Base-by-base conservation (phyloP, 2,797 vertebrate species). In the Corythornis leucogaster region DNA sequence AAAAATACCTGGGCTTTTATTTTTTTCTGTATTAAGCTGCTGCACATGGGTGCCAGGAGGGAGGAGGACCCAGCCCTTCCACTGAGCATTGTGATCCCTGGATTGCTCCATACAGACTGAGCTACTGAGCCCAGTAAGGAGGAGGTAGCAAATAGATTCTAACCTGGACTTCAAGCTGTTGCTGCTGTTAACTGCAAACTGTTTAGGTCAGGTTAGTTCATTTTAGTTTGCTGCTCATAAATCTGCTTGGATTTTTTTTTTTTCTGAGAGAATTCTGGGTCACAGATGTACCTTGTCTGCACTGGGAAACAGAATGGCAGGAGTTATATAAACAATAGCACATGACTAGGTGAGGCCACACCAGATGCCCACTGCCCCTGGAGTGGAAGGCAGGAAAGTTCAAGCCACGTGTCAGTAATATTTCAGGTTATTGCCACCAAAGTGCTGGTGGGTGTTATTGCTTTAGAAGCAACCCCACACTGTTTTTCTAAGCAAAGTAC, bases 71-170 rank as follows among this genome's bases (percentile, higher is more conserved):
- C 38, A 5, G 21, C 40, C 50, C 42, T 50, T 12, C 28, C 3
- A 33, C 17, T 0, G 8, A 22, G 21, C 12, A 6, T 19, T 26
- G 31, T 59, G 67, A 21, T 57, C 50, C 10, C 0, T 0, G 2
- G 15, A 7, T 54, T 22, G 51, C 40, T 78, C 28, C 3, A 2
- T 19, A 31, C 33, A 6, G 43, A 46, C 8, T 1, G 2, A 12
- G 3, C 15, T 5, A 17, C 18, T 55, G 11, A 73, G 31, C 40
- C 28, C 16, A 28, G 20, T 15, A 30, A 28, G 1, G 31, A 64
- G 9, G 12, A 22, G 12, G 24, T 9, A 33, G n/a, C 26, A 89
- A 54, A 8, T 4, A 40, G n/a, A 12, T 7, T 66, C 63, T 69
- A 74, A 3, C 64, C 59, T 28, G 3, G 55, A 64, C 57, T 31